A percentile compares a stretch with the other conserved stretches of the same genome.
phyloP scores from a whole-genome alignment of 2,113 vertebrate species.

The Cricetomys ansorgei region DNA sequence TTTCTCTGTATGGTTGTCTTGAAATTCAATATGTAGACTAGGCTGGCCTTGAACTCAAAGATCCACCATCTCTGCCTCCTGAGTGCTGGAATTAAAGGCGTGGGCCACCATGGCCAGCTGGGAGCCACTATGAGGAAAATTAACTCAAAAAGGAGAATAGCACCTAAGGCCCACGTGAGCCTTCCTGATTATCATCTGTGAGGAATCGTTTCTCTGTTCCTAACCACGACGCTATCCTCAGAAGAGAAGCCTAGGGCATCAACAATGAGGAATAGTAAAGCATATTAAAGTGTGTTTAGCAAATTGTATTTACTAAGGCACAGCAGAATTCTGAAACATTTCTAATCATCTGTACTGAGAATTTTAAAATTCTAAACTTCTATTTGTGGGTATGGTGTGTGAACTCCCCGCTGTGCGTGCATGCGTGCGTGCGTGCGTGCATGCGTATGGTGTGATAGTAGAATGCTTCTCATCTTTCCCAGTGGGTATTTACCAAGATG shows the following conservation, averaged over 20 bases:
- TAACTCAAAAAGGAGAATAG: neutral
- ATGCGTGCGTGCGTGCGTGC: neutral
- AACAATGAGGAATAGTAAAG: neutral
- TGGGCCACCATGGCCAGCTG: neutral
- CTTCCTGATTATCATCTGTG: neutral
- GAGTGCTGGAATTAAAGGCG: neutral
- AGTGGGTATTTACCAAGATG: neutral
- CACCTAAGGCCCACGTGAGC: neutral
- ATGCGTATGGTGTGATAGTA: neutral
- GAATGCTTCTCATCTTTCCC: neutral
- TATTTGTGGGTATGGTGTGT: no score
- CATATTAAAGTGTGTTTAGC: neutral
- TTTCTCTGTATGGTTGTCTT: neutral
- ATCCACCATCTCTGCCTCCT: neutral
- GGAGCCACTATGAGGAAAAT: neutral
- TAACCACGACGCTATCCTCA: neutral
- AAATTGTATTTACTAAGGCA: neutral
- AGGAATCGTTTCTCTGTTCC: neutral
- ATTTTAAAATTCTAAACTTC: neutral
- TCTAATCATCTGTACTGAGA: neutral
- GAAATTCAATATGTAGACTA: neutral
- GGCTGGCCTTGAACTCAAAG: neutral
- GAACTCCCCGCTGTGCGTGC: neutral
- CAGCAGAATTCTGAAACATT: neutral
- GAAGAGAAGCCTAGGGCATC: neutral